Base-by-base conservation (phyloP, 92 coral and sea anemone species). In the Epizoanthus illoricatus region DNA sequence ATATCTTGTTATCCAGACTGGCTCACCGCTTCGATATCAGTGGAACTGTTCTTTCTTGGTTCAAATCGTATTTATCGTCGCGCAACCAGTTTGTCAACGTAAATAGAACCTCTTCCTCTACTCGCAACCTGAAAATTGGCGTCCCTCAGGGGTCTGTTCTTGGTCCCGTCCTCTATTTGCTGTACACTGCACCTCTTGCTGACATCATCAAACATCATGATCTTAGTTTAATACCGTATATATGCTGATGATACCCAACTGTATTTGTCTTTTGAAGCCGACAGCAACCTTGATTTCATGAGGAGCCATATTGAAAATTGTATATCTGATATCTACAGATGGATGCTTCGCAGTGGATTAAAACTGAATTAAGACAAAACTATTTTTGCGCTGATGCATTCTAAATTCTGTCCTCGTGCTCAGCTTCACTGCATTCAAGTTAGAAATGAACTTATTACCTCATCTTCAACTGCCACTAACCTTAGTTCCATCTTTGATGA, bases 351-450 rank as follows among this genome's bases (percentile, higher is more conserved):
- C 2, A 28, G 2, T 28, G 36, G 36, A 28, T 28, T 28, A 28
- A 28, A 28, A 28, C 36, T 40, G 23, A 64, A 63, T 63, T 56
- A 40, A 64, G 84, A 40, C 40, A 61, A 80, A 19, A 65, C 61
- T 24, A 69, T 62, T 62, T 16, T 62, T 11, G 17, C 71, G 13
- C 43, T 66, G 6, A 66, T 66, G 10, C 71, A 66, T 17, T 69
- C 74, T 20, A 69, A 69, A 19, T 69, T 69, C 74, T 55, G 74
- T 69, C 74, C 74, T 39, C 74, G 74, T 69, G n/a, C 71, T 66
- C 71, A 20, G 36, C 71, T 66, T 5, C 19, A 62, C 33, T 28
- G 33, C 33, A 28, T 28, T 28, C 33, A 28, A 28, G 33, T 28
- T 28, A 1, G 33, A 28, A 28, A 28, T 28, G 33, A 28, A 28